These are phyloP conservation scores for Melanotaenia nigrans DNA, from an alignment of 2,797 vertebrate genomes.

Conservation along the genomic window DNA sequence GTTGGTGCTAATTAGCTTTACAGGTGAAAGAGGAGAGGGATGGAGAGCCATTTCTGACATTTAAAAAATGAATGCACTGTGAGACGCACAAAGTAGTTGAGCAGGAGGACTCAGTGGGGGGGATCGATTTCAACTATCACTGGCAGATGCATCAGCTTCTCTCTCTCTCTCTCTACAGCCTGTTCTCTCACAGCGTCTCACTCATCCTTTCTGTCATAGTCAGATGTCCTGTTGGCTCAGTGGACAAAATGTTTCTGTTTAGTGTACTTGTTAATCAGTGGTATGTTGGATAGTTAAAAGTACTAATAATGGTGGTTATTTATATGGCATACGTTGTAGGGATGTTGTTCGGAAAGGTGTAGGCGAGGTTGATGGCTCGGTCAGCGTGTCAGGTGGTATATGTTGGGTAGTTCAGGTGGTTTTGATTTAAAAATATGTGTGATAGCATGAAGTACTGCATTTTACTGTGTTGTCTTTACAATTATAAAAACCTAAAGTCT, in stretches of 20 bases:
- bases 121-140: conserved; percentile 76
- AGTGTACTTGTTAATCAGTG: conserved; percentile 4
- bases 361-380: background rate
- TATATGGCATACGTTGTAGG: background rate
- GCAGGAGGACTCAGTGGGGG: conserved; percentile 54
- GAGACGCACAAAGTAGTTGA: conserved; percentile 46
- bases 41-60: conserved; percentile 47
- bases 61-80: conserved; percentile 62
- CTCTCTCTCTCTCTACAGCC: conserved; percentile 22
- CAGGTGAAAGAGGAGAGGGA: conserved; percentile 43
- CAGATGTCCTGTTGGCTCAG: conserved; percentile 41
- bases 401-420: conserved; percentile 1
- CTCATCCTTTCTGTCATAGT: conserved; percentile 48
- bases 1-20: conserved; percentile 53
- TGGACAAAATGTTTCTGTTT: conserved; percentile 13
- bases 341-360: background rate
- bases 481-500: no score
- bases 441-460: background rate
- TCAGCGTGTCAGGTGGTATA: background rate
- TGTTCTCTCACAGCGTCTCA: conserved; percentile 31
- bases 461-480: background rate
- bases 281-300: background rate
- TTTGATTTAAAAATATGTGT: conserved; percentile 1
- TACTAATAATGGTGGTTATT: background rate
- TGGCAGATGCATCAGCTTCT: conserved; percentile 64